Evolutionary conservation across 37 sponge, comb jelly and placozoan species (phyloP), one percentile per base, ranked within the genome.

Genomic region (Halichondria panicea): DNA sequence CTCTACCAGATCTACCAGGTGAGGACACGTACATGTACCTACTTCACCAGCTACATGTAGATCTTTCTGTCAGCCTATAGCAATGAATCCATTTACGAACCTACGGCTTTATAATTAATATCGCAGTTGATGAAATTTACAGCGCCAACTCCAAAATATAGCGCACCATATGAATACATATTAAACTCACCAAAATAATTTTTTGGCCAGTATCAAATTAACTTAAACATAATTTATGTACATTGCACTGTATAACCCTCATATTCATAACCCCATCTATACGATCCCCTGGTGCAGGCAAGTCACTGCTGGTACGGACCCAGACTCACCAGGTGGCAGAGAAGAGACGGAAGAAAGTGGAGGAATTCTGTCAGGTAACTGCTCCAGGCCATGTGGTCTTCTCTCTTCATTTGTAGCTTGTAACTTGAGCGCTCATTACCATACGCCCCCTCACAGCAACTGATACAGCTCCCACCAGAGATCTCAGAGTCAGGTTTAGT

Each of bases 321-420:
- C 79, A 93, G 37, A 68, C 85, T 4, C 85, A 93, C 63, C 93
- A 93, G 45, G 93, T 92, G 37, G 93, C 93, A 13, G 85, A 92
- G 65, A 92, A 87, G 73, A 79, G 93, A 32, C 83, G 78, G 41
- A 74, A 61, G 33, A 87, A 77, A 34, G 72, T 92, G 0, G 88
- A 92, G 42, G 93, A 92, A 43, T 92, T 88, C 52, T 92, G 88
- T 41, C 81, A 84, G 84, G 89, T 89, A 67, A 41, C 18, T n/a
- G n/a, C n/a, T n/a, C n/a, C n/a, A n/a, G n/a, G n/a, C n/a, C n/a
- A n/a, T n/a, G n/a, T n/a, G n/a, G n/a, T n/a, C n/a, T n/a, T n/a
- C n/a, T n/a, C n/a, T n/a, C n/a, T n/a, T n/a, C n/a, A n/a, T n/a
- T n/a, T n/a, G n/a, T n/a, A n/a, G n/a, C n/a, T n/a, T n/a, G n/a